Base-by-base conservation (phyloP, 2,888 invertebrate species). In the Theretra japonica region DNA sequence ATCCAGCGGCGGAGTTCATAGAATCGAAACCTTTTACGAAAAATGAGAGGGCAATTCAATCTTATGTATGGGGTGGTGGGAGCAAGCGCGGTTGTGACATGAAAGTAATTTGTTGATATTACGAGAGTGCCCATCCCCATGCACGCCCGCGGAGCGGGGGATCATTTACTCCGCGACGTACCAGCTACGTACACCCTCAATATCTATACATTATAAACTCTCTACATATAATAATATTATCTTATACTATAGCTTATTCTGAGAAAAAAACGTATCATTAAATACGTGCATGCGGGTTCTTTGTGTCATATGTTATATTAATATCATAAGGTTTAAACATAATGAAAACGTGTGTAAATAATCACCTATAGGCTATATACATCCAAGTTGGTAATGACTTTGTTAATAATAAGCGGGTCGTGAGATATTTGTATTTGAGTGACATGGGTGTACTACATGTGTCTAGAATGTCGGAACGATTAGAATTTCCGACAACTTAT, bases 31-130 rank as follows among this genome's bases (percentile, higher is more conserved):
- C 65, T 65, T 65, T 65, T 65, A 65, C 8, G 33, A 65, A 65
- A 53, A 30, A 70, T 74, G 50, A 69, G 57, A 50, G 28, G 57
- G 58, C 25, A 71, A 60, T 72, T 72, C 68, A 70, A 73, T 70
- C 60, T 70, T 70, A 57, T 60, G 53, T 70, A 17, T 30, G 23
- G 59, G 70, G 68, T 50, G 65, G 69, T 50, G 71, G 70, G 70
- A 70, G 72, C 73, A 70, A 75, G 72, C 73, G 48, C 69, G 74
- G 73, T 79, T 76, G 76, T 76, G 75, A 79, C 76, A 73, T 76
- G 75, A 76, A 80, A 76, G 77, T 79, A 78, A 80, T 82, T 82
- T 80, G 77, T 73, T 72, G 73, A 79, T 80, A 79, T 77, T 80
- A 77, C 74, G 59, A 68, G 68, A 68, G 68, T 68, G 68, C 71